Percentiles rank a stretch among this genome's conserved stretches.
phyloP scores from a whole-genome alignment of 2,113 vertebrate species.

The Pogonocichla stellata region DNA sequence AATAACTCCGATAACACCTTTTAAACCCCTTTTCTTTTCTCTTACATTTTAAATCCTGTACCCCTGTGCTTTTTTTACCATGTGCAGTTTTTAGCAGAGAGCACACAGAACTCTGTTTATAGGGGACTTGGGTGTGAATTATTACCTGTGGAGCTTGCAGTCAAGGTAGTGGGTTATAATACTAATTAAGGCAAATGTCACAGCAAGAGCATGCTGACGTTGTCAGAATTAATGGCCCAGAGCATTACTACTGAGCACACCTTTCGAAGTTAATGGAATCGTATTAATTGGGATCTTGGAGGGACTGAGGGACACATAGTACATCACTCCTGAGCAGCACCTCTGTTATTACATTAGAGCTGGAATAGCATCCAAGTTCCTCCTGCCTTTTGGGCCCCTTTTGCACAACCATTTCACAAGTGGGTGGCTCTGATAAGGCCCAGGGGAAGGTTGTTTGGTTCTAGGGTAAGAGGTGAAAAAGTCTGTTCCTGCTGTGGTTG shows the following conservation, averaged over 20 bases:
- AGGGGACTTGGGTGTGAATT: constrained; percentile 28
- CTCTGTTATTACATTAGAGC: constrained; percentile 42
- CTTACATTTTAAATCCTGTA: not conserved
- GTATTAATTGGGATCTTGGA: constrained; percentile 68
- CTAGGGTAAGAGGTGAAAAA: constrained; percentile 13
- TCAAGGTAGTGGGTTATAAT: constrained; percentile 50
- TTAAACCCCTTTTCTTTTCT: not conserved
- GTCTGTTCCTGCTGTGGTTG: not conserved
- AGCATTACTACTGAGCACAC: constrained; percentile 64
- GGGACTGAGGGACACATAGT: constrained; percentile 32
- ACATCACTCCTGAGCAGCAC: constrained; percentile 46
- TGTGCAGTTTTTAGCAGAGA: not conserved
- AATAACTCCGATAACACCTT: not conserved
- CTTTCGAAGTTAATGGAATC: constrained; percentile 70
- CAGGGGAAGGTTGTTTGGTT: not conserved
- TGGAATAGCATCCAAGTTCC: constrained; percentile 33
- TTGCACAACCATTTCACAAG: constrained; percentile 39
- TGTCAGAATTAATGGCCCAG: constrained; percentile 70
- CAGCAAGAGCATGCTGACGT: constrained; percentile 64
- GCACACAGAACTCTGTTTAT: constrained; percentile 26
- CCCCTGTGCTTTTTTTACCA: not conserved
- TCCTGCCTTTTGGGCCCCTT: constrained; percentile 7
- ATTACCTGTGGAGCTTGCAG: constrained; percentile 48
- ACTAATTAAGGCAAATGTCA: constrained; percentile 69
- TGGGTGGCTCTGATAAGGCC: not conserved